Evolutionary conservation across 2,797 vertebrate species (phyloP), one percentile per base, ranked within the genome.

Genomic region (Halcyon chelicuti): DNA sequence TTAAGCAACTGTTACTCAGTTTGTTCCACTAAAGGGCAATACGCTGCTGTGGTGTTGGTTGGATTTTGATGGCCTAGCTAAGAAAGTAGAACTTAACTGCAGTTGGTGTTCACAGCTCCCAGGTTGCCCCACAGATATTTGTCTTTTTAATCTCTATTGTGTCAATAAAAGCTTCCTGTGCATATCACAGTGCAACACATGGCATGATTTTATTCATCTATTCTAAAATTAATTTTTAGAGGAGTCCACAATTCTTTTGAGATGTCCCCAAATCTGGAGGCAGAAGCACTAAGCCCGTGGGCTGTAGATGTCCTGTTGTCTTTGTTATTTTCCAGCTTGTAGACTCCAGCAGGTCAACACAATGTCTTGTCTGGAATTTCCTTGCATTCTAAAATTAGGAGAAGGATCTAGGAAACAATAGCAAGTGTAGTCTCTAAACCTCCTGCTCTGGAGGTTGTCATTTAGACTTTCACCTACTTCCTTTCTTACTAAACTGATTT

Each of bases 341-440:
- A 29, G 33, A 2, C 47, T 74, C 29, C 9, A 44, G 80, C 65
- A 75, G 82, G 66, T 71, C 88, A 85, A 17, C 72, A 18, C 62
- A 26, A 40, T 61, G 74, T 67, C 74, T 66, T 74, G 87, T 76
- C 26, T 95, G 96, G 94, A 96, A 96, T 96, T 97, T 95, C 96
- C 95, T 95, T 65, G 58, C 33, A 5, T 80, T 93, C 95, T 96
- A 95, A 93, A 96, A 90, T 95, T 90, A 96, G 93, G 85, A 55
- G 90, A 61, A 80, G 78, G 70, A 49, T 68, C 46, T 73, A 70
- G 86, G 77, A 88, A 90, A 96, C 95, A 96, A 96, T 93, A 75
- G 94, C 61, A 78, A 72, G 84, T 88, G 66, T 35, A 26, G 52
- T n/a, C 66, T 58, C 42, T 9, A 3, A 65, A 15, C 49, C 80